phyloP scores from a whole-genome alignment of 2,888 invertebrate species.

The Heliconius charithonia region DNA sequence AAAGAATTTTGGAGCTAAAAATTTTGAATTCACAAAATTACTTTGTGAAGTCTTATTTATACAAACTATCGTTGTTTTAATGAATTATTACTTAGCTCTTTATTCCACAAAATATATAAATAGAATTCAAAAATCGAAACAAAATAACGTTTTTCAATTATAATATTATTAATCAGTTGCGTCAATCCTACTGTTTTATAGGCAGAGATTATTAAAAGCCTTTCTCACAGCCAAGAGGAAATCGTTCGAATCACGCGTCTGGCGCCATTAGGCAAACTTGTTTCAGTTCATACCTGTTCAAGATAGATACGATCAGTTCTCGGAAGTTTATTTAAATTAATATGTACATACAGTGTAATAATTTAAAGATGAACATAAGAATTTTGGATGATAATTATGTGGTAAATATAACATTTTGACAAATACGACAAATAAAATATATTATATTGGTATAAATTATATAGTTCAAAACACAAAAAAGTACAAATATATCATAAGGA shows the following conservation, averaged over 20 bases:
- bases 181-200: slow-evolving; percentile 8
- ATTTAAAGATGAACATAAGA: slow-evolving; percentile 6
- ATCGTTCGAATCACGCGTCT: slow-evolving; percentile 40
- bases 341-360: not conserved
- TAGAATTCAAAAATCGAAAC: not conserved
- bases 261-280: slow-evolving; percentile 41
- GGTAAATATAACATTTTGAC: too few species aligned
- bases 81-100: too few species aligned
- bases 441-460: too few species aligned
- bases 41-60: too few species aligned
- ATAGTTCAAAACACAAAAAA: too few species aligned
- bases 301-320: slow-evolving; percentile 22
- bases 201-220: slow-evolving; percentile 25
- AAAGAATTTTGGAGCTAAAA: too few species aligned
- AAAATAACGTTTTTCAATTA: not conserved
- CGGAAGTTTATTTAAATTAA: slow-evolving; percentile 25
- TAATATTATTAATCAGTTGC: not conserved
- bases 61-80: too few species aligned
- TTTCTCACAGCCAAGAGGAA: slow-evolving; percentile 47
- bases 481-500: too few species aligned
- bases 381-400: not conserved
- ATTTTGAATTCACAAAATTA: too few species aligned
- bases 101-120: too few species aligned
- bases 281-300: slow-evolving; percentile 26
- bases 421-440: not conserved